Evolutionary conservation across 1,140 invertebrate genomes (phyloP).

Genomic region (Melanaphis sacchari): DNA sequence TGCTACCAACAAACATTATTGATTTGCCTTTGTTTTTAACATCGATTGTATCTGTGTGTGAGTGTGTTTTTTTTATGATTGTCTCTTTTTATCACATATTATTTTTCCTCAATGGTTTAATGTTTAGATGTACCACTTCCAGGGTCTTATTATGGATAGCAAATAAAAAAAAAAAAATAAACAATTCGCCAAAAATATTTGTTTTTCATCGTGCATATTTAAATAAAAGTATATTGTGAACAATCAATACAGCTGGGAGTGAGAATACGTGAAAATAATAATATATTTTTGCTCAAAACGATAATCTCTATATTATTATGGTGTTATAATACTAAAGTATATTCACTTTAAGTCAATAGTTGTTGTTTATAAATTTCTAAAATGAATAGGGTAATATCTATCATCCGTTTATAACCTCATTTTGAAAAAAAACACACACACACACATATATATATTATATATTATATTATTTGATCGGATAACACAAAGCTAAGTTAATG

Average conservation of each 20-base stretch:
- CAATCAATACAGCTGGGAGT: neutral
- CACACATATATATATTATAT: too few species aligned
- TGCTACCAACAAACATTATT: slow-evolving; percentile 27
- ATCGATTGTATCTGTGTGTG: neutral
- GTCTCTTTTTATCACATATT: neutral
- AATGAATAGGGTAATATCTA: neutral
- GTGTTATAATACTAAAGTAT: neutral
- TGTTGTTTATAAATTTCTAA: neutral
- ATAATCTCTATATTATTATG: neutral
- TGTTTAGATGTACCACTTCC: neutral
- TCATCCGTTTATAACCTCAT: too few species aligned
- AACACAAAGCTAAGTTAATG: neutral
- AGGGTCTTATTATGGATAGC: neutral
- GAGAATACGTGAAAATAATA: neutral
- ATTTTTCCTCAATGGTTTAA: slow-evolving; percentile 3
- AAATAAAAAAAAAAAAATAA: neutral
- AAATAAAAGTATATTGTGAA: neutral
- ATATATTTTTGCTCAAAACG: neutral
- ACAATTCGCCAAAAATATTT: neutral
- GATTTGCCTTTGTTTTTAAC: slow-evolving; percentile 42
- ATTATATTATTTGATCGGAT: neutral
- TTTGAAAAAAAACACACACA: too few species aligned
- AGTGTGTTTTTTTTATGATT: neutral
- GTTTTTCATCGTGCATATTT: neutral
- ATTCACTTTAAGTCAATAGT: neutral